Evolutionary conservation across 2,888 invertebrate genomes (phyloP).

Genomic region (Agrochola lota): DNA sequence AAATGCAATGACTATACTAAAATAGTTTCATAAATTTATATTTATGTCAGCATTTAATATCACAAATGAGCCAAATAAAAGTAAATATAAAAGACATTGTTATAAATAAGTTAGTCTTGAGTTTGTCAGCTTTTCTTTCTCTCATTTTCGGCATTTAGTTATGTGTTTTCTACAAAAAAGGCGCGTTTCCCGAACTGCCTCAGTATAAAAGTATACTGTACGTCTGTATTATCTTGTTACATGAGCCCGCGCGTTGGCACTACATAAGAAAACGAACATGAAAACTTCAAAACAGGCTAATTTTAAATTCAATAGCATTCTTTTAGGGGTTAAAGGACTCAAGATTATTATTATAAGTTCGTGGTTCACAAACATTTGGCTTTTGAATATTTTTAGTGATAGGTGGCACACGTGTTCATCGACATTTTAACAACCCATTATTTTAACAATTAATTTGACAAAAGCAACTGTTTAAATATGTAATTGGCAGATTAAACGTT

Average conservation of each 20-base stretch:
- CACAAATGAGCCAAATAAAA: neutral
- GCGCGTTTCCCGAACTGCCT: neutral
- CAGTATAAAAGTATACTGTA: neutral
- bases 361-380: neutral
- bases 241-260: conserved; percentile 1
- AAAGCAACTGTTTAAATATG: neutral
- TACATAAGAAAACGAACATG: conserved; percentile 12
- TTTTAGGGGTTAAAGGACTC: neutral
- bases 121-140: conserved; percentile 1
- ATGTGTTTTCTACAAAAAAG: neutral
- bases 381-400: neutral
- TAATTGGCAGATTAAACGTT: too few relatives aligned
- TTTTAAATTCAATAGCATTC: conserved; percentile 5
- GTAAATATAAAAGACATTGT: neutral
- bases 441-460: neutral
- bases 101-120: conserved; percentile 22
- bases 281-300: neutral
- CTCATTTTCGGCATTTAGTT: neutral
- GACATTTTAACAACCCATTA: neutral
- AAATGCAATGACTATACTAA: conserved; percentile 5
- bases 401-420: neutral
- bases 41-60: neutral
- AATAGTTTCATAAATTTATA: conserved; percentile 3
- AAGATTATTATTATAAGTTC: too few relatives aligned
- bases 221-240: conserved; percentile 3